These are phyloP conservation scores for Grantiella picta DNA, from an alignment of 2,113 vertebrate species.

Conservation along the genomic window DNA sequence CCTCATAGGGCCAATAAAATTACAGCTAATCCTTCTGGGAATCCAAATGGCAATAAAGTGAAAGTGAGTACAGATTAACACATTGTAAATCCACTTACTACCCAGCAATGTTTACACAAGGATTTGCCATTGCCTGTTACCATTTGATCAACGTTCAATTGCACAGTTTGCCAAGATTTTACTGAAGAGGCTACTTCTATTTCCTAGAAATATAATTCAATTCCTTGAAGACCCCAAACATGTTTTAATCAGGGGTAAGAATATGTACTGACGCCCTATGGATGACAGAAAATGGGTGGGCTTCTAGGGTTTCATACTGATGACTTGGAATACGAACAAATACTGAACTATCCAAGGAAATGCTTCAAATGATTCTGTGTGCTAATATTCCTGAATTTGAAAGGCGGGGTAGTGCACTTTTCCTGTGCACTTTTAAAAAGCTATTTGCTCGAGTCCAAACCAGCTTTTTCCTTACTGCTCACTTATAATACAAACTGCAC, in stretches of 20 bases:
- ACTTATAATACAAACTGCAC: constrained; percentile 64
- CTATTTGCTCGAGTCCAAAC: constrained; percentile 60
- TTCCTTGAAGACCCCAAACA: constrained; percentile 64
- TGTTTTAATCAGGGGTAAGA: constrained; percentile 58
- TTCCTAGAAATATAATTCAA: constrained; percentile 67
- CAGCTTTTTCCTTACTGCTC: constrained; percentile 51
- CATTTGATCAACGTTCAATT: constrained; percentile 83
- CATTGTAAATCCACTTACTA: constrained; percentile 85
- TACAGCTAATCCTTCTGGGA: constrained; percentile 91
- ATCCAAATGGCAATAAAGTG: constrained; percentile 92
- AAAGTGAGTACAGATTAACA: constrained; percentile 86
- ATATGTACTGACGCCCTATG: background rate
- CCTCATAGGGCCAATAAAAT: constrained; percentile 87
- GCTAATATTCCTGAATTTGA: constrained; percentile 34
- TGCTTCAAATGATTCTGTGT: background rate
- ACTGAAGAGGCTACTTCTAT: constrained; percentile 64
- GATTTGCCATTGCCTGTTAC: constrained; percentile 78
- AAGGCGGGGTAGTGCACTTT: background rate
- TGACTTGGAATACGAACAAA: constrained; percentile 42
- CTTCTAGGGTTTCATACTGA: background rate
- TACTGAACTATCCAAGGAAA: background rate
- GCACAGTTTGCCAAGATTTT: constrained; percentile 72
- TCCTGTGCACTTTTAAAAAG: constrained; percentile 40
- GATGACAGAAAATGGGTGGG: constrained; percentile 8
- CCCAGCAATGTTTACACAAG: constrained; percentile 76